phyloP scores from a whole-genome alignment of 2,113 vertebrate species.

The Ceratotherium simum region DNA sequence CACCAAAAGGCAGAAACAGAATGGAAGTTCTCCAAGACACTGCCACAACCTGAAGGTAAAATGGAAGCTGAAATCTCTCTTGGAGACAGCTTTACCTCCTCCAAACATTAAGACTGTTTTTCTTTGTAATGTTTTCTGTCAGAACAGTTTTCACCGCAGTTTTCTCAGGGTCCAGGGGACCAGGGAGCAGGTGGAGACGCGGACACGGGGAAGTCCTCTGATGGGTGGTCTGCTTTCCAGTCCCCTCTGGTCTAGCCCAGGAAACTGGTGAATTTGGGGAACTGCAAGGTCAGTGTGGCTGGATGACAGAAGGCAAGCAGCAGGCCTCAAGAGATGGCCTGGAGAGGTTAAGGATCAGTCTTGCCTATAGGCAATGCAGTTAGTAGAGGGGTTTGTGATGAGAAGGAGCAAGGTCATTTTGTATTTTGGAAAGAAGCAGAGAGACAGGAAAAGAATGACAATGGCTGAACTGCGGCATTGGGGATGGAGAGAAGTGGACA shows the following conservation, averaged over 20 bases:
- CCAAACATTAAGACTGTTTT: not conserved
- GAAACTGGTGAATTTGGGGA: not conserved
- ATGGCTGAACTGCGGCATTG: too few species aligned
- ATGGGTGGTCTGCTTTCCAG: not conserved
- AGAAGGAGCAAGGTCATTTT: not conserved
- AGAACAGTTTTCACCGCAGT: not conserved
- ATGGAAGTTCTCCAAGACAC: slow-evolving; percentile 68
- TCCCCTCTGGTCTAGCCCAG: not conserved
- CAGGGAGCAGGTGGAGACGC: not conserved
- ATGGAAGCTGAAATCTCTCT: not conserved
- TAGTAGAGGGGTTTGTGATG: not conserved
- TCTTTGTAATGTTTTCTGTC: not conserved
- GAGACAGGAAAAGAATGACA: not conserved
- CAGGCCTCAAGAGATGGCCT: not conserved
- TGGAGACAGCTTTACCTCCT: not conserved
- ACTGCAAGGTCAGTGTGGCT: not conserved
- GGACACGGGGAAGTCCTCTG: not conserved
- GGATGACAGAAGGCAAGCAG: not conserved
- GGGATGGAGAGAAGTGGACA: not conserved
- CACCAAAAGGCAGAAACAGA: slow-evolving; percentile 42
- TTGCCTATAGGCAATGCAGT: not conserved
- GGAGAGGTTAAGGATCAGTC: not conserved
- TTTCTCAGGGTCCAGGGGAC: not conserved
- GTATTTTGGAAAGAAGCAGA: not conserved
- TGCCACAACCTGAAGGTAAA: slow-evolving; percentile 41